Percentiles rank a stretch among this genome's conserved stretches.
phyloP scores from a whole-genome alignment of 2,888 invertebrate genomes.

The Diplolepis rosae region DNA sequence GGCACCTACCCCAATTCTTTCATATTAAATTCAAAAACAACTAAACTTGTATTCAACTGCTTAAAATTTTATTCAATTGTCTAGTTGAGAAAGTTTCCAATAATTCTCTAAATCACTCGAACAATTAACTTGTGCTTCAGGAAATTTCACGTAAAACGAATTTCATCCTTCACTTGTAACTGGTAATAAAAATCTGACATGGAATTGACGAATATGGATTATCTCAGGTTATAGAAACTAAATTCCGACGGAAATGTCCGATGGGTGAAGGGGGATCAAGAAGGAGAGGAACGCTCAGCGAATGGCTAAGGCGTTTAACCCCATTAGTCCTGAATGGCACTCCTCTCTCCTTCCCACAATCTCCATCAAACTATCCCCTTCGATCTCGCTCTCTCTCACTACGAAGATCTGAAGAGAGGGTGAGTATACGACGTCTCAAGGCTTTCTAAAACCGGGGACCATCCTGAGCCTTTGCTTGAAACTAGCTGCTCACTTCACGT shows the following conservation, averaged over 20 bases:
- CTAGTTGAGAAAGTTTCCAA: too few relatives aligned
- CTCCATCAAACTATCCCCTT: constrained; percentile 47
- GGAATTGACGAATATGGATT: constrained; percentile 29
- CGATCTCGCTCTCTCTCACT: constrained; percentile 53
- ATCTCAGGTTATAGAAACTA: constrained; percentile 10
- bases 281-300: constrained; percentile 57
- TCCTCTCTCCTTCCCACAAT: constrained; percentile 47
- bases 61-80: background rate
- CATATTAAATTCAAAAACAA: too few relatives aligned
- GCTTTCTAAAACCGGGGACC: constrained; percentile 66
- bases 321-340: constrained; percentile 66
- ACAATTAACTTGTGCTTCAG: background rate
- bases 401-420: constrained; percentile 55
- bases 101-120: background rate
- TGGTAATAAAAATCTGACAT: constrained; percentile 21
- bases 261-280: constrained; percentile 54
- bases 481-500: constrained; percentile 70
- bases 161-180: background rate
- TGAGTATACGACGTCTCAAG: constrained; percentile 63
- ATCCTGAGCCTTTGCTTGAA: constrained; percentile 58
- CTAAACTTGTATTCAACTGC: too few relatives aligned
- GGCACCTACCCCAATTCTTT: too few relatives aligned
- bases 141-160: background rate
- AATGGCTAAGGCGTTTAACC: constrained; percentile 71
- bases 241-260: constrained; percentile 37